These are phyloP conservation scores for Leucoma salicis DNA, from an alignment of 2,888 invertebrate genomes.

Conservation along the genomic window DNA sequence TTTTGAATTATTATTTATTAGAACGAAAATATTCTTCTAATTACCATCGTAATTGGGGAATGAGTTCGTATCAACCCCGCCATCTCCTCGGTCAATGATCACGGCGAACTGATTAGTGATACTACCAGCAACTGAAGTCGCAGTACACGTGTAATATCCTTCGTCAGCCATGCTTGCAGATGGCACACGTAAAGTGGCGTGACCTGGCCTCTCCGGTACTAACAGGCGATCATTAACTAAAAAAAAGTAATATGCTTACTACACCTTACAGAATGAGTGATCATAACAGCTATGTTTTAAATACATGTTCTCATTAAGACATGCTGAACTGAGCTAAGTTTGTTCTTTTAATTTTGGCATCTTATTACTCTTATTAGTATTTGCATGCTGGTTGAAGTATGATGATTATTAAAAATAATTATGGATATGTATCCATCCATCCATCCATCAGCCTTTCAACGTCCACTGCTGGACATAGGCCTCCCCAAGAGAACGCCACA, in stretches of 20 bases:
- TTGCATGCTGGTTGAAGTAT: too few species aligned
- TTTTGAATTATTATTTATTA: neutral
- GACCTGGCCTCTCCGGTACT: constrained; percentile 43
- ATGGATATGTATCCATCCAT: too few species aligned
- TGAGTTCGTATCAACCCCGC: constrained; percentile 30
- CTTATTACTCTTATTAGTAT: too few species aligned
- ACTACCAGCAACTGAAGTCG: constrained; percentile 84
- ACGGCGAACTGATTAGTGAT: constrained; percentile 84
- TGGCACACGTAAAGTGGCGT: constrained; percentile 55
- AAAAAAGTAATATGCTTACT: neutral
- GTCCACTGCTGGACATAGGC: too few species aligned
- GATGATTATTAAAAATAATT: too few species aligned
- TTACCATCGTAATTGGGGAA: neutral
- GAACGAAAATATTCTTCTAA: neutral
- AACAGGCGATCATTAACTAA: constrained; percentile 41
- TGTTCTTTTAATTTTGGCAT: too few species aligned
- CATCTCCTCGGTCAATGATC: constrained; percentile 72
- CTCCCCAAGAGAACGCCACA: too few species aligned
- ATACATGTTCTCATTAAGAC: too few species aligned
- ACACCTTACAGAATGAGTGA: too few species aligned
- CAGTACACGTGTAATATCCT: constrained; percentile 88
- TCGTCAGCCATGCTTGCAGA: constrained; percentile 77
- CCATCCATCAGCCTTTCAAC: too few species aligned
- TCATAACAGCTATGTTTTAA: too few species aligned
- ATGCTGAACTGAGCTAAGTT: too few species aligned